Conservation (phyloP, 2,888 invertebrate species). For the Petrolisthes cinctipes region DNA sequence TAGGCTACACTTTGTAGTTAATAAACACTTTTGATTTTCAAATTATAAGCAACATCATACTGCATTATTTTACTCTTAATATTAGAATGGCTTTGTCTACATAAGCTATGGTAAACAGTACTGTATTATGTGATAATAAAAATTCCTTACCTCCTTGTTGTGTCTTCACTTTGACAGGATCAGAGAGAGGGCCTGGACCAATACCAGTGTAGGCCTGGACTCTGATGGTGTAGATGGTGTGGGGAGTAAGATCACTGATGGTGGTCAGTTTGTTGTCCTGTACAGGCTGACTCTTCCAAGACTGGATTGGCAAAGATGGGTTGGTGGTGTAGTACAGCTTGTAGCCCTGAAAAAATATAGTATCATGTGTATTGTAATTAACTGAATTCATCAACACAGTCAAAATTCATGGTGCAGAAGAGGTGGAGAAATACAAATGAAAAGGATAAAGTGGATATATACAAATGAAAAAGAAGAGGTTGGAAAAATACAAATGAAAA, state of each 20-base stretch:
- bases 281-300: constrained; percentile 94
- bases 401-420: neutral
- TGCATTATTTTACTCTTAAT: too few species aligned
- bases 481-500: too few species aligned
- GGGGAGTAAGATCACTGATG: constrained; percentile 89
- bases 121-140: too few species aligned
- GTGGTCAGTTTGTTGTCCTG: constrained; percentile 94
- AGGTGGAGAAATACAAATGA: too few species aligned
- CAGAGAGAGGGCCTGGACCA: constrained; percentile 94
- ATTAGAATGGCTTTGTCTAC: too few species aligned
- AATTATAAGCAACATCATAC: too few species aligned
- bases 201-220: constrained; percentile 94
- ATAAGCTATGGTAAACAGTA: too few species aligned
- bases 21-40: too few species aligned
- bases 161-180: constrained; percentile 97
- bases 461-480: too few species aligned
- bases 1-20: too few species aligned
- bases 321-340: constrained; percentile 96
- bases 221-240: constrained; percentile 93
- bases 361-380: neutral
- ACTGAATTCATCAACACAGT: neutral
- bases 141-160: constrained; percentile 82
- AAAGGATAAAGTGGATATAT: too few species aligned
- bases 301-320: constrained; percentile 85
- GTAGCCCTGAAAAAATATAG: constrained; percentile 73